Conservation (phyloP, 2,888 invertebrate genomes). For the Dryomyza anilis region DNA sequence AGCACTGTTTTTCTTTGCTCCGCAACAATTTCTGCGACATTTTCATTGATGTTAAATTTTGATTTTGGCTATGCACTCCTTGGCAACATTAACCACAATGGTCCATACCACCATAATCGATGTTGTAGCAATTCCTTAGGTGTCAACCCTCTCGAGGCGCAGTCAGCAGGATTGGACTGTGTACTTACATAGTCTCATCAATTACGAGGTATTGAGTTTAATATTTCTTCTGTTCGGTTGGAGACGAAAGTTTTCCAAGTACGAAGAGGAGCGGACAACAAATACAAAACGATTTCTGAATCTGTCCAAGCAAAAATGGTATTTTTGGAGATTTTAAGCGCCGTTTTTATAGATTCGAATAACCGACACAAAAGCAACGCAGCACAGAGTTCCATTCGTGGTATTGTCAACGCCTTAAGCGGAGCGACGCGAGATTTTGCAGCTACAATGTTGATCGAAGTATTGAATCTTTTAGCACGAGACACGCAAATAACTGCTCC, state of each 20-base stretch:
- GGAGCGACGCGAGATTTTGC: too few species aligned
- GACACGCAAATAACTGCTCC: not conserved
- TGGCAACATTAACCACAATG: not conserved
- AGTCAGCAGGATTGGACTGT: conserved; percentile 37
- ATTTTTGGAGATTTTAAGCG: not conserved
- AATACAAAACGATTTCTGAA: conserved; percentile 36
- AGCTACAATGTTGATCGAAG: too few species aligned
- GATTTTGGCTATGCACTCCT: conserved; percentile 9
- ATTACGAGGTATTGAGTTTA: not conserved
- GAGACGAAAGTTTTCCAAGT: too few species aligned
- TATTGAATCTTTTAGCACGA: too few species aligned
- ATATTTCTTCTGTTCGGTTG: conserved; percentile 35
- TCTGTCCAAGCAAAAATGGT: conserved; percentile 32
- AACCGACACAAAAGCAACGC: too few species aligned
- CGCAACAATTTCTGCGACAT: not conserved
- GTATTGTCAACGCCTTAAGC: too few species aligned
- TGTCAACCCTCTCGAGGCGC: conserved; percentile 35
- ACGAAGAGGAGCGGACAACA: conserved; percentile 39
- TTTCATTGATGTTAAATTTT: conserved; percentile 5
- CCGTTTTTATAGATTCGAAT: not conserved
- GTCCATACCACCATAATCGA: conserved; percentile 2
- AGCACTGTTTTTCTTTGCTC: not conserved
- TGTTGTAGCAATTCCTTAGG: conserved; percentile 5
- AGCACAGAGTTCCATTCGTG: too few species aligned
- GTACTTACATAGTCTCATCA: conserved; percentile 36